phyloP scores from a whole-genome alignment of 2,113 vertebrate species.

The Cyanistes caeruleus region DNA sequence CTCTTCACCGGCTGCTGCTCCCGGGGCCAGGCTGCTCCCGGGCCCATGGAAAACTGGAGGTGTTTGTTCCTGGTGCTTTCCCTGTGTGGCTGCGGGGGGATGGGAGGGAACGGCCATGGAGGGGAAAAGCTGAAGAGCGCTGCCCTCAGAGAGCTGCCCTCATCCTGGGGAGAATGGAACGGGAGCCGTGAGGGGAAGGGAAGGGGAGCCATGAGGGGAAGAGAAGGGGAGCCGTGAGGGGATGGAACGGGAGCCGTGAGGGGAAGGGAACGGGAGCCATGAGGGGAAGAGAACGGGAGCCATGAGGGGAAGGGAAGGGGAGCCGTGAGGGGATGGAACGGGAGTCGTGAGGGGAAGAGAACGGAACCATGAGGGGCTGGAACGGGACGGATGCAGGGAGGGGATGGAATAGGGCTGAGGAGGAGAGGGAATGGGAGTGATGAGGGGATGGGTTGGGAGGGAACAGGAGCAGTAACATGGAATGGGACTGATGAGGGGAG shows the following conservation, averaged over 20 bases:
- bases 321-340: not conserved
- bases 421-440: rapidly evolving
- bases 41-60: rapidly evolving
- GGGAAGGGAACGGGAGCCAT: rapidly evolving
- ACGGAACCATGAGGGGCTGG: rapidly evolving
- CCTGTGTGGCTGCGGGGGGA: not conserved
- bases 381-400: too few species aligned
- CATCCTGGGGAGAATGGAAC: not conserved
- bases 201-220: rapidly evolving
- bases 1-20: rapidly evolving
- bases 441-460: not conserved
- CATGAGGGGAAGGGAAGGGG: not conserved
- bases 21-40: rapidly evolving
- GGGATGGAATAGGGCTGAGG: not conserved
- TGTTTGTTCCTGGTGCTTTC: rapidly evolving
- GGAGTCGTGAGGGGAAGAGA: not conserved
- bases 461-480: rapidly evolving
- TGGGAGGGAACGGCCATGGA: not conserved
- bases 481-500: not conserved
- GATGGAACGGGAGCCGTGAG: rapidly evolving
- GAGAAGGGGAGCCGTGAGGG: rapidly evolving
- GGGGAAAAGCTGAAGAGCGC: rapidly evolving
- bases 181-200: not conserved
- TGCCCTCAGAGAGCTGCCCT: not conserved
- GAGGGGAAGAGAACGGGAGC: too few species aligned